Evolutionary conservation across 2,113 vertebrate genomes (phyloP).

Genomic region (Penelope pileata): DNA sequence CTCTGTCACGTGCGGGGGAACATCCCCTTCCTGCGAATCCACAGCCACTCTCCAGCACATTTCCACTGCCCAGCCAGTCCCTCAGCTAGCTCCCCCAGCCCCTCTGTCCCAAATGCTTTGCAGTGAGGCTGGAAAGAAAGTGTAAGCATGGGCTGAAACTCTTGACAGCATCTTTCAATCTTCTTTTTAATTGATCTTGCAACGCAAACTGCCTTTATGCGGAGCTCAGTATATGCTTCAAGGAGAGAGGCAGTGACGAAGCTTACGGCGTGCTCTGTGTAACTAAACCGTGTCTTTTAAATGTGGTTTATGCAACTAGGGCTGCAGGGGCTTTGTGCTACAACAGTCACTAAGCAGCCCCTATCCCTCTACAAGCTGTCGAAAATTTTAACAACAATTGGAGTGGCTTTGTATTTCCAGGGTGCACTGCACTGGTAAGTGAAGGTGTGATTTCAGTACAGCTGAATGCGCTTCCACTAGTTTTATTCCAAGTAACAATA

Average conservation of each 20-base stretch:
- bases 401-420: background rate
- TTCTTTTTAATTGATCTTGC: background rate
- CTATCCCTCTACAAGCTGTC: background rate
- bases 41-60: background rate
- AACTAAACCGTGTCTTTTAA: slow-evolving; percentile 9
- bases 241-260: background rate
- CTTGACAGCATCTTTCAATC: background rate
- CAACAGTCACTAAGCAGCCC: background rate
- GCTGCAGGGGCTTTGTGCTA: background rate
- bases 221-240: background rate
- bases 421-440: background rate
- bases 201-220: background rate
- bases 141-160: background rate
- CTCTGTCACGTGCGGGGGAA: background rate
- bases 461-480: background rate
- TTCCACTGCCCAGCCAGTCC: background rate
- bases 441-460: background rate
- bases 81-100: background rate
- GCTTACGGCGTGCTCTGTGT: background rate
- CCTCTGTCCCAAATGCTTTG: background rate
- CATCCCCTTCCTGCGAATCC: slow-evolving; percentile 24
- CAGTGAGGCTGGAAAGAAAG: background rate
- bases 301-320: background rate
- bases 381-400: background rate
- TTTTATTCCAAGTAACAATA: background rate